Conservation (phyloP, 2,797 vertebrate species). For the Miichthys miiuy region DNA sequence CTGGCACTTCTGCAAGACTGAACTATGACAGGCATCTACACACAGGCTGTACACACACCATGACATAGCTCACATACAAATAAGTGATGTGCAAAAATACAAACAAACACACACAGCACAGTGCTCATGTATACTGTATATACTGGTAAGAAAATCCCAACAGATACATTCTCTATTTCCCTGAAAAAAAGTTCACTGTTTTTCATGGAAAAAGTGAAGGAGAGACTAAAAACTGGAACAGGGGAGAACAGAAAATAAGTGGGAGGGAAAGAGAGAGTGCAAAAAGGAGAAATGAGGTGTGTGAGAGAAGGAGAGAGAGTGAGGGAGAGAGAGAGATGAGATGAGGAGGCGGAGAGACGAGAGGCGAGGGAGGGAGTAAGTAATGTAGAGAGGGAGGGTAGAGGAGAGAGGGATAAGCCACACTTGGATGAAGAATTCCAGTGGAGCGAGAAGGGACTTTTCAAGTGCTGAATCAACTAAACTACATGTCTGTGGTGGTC, state of each 20-base stretch:
- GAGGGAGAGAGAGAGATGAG: slow-evolving; percentile 39
- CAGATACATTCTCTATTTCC: not conserved
- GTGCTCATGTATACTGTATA: slow-evolving; percentile 19
- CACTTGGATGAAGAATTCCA: slow-evolving; percentile 75
- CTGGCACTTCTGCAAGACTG: slow-evolving; percentile 29
- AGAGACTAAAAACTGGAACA: slow-evolving; percentile 42
- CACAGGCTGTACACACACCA: slow-evolving; percentile 18
- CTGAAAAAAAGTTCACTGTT: slow-evolving; percentile 39
- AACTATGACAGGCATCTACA: slow-evolving; percentile 51
- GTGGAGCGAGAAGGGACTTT: slow-evolving; percentile 63
- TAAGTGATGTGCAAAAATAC: slow-evolving; percentile 11
- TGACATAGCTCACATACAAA: slow-evolving; percentile 44
- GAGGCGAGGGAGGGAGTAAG: slow-evolving; percentile 70
- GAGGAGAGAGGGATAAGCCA: slow-evolving; percentile 65
- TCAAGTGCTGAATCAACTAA: slow-evolving; percentile 55
- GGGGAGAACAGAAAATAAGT: slow-evolving; percentile 48
- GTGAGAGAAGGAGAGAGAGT: not conserved
- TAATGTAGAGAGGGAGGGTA: slow-evolving; percentile 64
- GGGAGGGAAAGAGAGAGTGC: slow-evolving; percentile 37
- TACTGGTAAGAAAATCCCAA: slow-evolving; percentile 11
- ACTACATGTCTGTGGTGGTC: slow-evolving; percentile 29
- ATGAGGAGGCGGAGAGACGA: slow-evolving; percentile 76
- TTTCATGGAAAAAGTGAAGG: slow-evolving; percentile 39
- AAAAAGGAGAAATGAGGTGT: slow-evolving; percentile 47
- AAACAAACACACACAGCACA: slow-evolving; percentile 1